Base-by-base conservation (phyloP, 1,140 invertebrate genomes). In the Ceratoteleas bidentatus region DNA sequence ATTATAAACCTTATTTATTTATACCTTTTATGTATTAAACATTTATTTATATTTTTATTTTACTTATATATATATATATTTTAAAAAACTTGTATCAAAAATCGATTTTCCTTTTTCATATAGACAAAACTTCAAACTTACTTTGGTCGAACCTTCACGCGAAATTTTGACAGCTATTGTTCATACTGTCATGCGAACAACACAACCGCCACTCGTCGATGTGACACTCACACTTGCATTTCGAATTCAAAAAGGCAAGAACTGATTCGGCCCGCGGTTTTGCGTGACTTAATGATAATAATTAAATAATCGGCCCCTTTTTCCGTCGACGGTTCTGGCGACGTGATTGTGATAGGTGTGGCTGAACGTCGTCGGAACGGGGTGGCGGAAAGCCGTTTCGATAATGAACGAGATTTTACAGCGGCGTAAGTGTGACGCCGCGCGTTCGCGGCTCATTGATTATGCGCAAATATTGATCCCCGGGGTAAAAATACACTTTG, bases 381-480 rank as follows among this genome's bases (percentile, higher is more conserved):
- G 32, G 10, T n/a, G 36, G 14, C 33, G 16, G n/a, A 34, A 24
- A 16, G 24, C 47, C 38, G 47, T 54, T 33, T 52, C 54, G 60
- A 75, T 69, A 73, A 76, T 66, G 49, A 66, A 77, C 52, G 73
- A 68, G 62, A 75, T 68, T 81, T 76, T 73, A 76, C 32, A 54
- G 13, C 38, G 34, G 34, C 40, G 47, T 61, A 64, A 73, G 69
- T 56, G 64, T 69, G 70, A 70, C 60, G 54, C 6, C 47, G 40
- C 36, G 56, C 62, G 56, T 62, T 79, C n/a, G 45, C 62, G 14
- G 40, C 36, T 68, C 69, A 81, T 81, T 76, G 79, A 82, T 82
- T 76, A 77, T 66, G 61, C 16, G 66, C 66, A 75, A 82, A 66
- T 81, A 81, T 81, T 81, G 79, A 81, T 81, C 79, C 56, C 34